A percentile compares a stretch with the other conserved stretches of the same genome.
phyloP scores from a whole-genome alignment of 2,113 vertebrate species.

The Nyctereutes procyonoides region DNA sequence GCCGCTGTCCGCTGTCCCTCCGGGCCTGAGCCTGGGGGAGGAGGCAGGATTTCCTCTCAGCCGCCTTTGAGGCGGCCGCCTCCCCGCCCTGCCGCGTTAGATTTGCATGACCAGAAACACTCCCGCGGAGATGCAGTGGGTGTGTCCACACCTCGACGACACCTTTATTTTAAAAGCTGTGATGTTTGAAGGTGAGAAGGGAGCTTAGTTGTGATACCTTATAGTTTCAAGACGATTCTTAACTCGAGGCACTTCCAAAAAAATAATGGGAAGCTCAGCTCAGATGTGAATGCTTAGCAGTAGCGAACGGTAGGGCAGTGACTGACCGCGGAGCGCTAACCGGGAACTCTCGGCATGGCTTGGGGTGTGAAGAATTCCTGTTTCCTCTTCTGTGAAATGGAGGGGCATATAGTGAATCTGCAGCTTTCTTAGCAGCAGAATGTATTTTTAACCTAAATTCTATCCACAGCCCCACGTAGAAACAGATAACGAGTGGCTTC shows the following conservation, averaged over 20 bases:
- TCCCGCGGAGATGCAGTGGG: background rate
- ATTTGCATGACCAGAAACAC: background rate
- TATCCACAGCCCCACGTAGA: background rate
- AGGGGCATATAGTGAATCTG: background rate
- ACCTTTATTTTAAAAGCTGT: slow-evolving; percentile 31
- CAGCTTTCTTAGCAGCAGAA: background rate
- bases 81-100: background rate
- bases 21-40: background rate
- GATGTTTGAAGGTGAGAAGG: background rate
- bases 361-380: background rate
- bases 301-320: background rate
- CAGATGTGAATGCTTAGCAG: background rate
- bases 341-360: background rate
- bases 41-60: slow-evolving; percentile 1
- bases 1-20: background rate
- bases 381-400: background rate
- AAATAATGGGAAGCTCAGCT: background rate
- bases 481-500: background rate
- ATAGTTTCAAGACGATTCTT: background rate
- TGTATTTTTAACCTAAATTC: background rate
- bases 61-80: background rate
- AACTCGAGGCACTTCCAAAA: background rate
- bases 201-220: background rate
- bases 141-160: background rate
- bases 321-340: background rate